phyloP scores from a whole-genome alignment of 1,140 invertebrate genomes.

The Araneus ventricosus region DNA sequence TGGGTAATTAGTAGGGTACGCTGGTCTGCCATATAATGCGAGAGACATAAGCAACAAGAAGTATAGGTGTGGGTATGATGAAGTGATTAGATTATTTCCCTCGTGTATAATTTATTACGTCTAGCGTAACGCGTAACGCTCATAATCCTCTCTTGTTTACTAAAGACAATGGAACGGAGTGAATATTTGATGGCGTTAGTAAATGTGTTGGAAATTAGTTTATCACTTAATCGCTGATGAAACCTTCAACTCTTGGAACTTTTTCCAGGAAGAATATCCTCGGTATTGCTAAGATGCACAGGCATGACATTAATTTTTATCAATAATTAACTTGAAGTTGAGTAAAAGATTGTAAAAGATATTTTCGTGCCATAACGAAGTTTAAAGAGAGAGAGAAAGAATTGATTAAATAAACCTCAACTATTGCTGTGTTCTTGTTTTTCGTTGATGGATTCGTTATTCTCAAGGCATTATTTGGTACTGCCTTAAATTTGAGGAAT shows the following conservation, averaged over 20 bases:
- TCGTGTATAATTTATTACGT: slow-evolving; percentile 54
- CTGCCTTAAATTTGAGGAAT: no score
- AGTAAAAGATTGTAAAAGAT: background rate
- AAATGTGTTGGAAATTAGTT: background rate
- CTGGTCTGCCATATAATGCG: background rate
- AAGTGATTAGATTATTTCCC: slow-evolving; percentile 9
- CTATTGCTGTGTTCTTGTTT: background rate
- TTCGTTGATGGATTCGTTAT: background rate
- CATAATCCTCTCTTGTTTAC: background rate
- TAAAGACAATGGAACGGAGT: background rate
- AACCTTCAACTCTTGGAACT: no score
- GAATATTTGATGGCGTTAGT: slow-evolving; percentile 2
- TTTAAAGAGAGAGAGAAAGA: background rate
- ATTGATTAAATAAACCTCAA: background rate
- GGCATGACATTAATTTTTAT: background rate
- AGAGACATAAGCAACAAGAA: background rate
- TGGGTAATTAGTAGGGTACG: slow-evolving; percentile 10
- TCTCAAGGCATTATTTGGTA: background rate
- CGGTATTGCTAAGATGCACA: background rate
- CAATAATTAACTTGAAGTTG: background rate
- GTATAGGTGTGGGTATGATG: background rate
- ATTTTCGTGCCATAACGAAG: background rate
- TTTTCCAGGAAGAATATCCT: background rate
- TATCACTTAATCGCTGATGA: background rate
- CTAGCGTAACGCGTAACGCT: background rate